Evolutionary conservation across 2,113 vertebrate species (phyloP), one percentile per base, ranked within the genome.

Genomic region (Scomber scombrus): DNA sequence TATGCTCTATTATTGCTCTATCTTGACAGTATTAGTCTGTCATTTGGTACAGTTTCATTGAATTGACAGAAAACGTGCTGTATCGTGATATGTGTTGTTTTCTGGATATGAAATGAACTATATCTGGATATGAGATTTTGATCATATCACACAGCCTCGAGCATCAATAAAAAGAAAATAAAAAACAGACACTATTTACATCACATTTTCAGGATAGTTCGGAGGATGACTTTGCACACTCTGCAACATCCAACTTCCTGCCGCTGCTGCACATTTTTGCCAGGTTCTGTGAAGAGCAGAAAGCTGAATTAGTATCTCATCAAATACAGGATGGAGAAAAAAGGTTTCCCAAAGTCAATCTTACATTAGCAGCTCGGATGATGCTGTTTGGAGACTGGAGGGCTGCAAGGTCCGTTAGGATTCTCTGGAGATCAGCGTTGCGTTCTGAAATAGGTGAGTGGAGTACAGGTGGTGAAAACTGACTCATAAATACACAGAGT

Each of bases 311-410:
- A 81, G 11, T 1, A 12, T 23, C 64, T 52, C 11, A 54, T 29
- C 46, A 52, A 46, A 0, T 9, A 8, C 2, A 3, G 2, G 16
- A 15, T 11, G 2, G 16, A 19, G 14, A 73, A 21, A 60, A 75
- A 2, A 72, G 11, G 2, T 18, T 64, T 0, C 34, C 1, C 2
- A 26, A 46, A 76, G 10, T 11, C 11, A 56, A 51, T 89, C 96
- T 96, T 91, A 99, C 98, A 88, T 95, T 97, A 2, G 97, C 96
- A 88, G 97, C 96, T 94, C 96, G 95, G 80, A 95, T 94, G 86
- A 99, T 98, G 85, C 96, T 98, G 90, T 96, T 97, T 61, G 97
- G 98, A 87, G 98, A 99, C 95, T 97, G 97, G 71, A 99, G 94
- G 70, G 93, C 97, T 71, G 97, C 96, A 1, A 99, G 95, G 50